Evolutionary conservation across 2,888 invertebrate species (phyloP), one percentile per base, ranked within the genome.

Genomic region (Nomada hirtipes): DNA sequence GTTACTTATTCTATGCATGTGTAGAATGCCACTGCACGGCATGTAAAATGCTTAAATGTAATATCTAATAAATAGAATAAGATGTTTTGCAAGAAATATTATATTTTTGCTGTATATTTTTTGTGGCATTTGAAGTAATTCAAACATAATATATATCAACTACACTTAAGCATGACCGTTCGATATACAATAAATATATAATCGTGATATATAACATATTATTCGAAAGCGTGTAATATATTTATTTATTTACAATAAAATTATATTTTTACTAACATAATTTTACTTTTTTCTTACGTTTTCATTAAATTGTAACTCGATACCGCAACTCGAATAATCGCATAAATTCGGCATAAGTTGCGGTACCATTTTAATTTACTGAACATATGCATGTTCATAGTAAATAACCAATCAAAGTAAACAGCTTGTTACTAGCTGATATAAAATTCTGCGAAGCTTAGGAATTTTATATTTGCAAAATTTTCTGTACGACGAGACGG

Each of bases 391-490:
- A 36, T 42, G 23, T 44, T 53, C 60, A 26, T 23, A 63, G 13
- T 26, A 36, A 55, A 47, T 26, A 50, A 42, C 74, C 79, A 79
- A 79, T 74, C 55, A 23, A 69, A 70, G 60, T 18, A 29, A 55
- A 55, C 15, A n/a, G 15, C 18, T 64, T 73, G 36, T 64, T 68
- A 80, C 61, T 52, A 68, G 47, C 52, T 18, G 23, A 47, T 64
- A 36, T 53, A 11, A 13, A 42, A 68, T 71, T 71, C 20, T 61
- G 23, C 18, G 59, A 69, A 59, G 50, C 44, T 79, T 71, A 53
- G 74, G 70, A 70, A 74, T 74, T 70, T 74, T 59, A 42, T 44
- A 55, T 59, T 60, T 42, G n/a, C 13, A 52, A 59, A 72, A 75
- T 64, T 74, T 68, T 20, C 18, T 44, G 42, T 20, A 20, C 44